phyloP scores from a whole-genome alignment of 2,797 vertebrate genomes.

The Catostomus latipinnis region DNA sequence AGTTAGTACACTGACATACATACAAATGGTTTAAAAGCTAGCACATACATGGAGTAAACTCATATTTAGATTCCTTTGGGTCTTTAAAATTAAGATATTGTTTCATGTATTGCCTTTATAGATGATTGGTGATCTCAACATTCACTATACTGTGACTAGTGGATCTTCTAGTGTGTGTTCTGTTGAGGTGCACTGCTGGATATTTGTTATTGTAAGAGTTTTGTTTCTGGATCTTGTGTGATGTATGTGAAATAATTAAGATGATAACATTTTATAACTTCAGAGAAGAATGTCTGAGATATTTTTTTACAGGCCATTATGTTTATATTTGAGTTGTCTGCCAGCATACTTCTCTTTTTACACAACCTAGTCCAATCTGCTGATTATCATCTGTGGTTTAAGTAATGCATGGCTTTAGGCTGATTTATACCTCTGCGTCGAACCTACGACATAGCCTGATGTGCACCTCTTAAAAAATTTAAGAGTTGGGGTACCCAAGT shows the following conservation, averaged over 20 bases:
- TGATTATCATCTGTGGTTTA: conserved; percentile 53
- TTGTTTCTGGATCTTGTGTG: conserved; percentile 42
- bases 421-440: too few relatives aligned
- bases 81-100: too few relatives aligned
- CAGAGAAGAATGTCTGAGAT: conserved; percentile 34
- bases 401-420: conserved; percentile 53
- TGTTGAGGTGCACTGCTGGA: conserved; percentile 10
- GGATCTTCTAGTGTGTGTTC: conserved; percentile 33
- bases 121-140: too few relatives aligned
- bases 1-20: too few relatives aligned
- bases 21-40: too few relatives aligned
- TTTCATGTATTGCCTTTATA: too few relatives aligned
- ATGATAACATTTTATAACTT: conserved; percentile 37
- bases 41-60: too few relatives aligned
- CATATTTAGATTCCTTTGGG: too few relatives aligned
- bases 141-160: neutral
- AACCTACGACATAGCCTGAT: too few relatives aligned
- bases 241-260: conserved; percentile 27
- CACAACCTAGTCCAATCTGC: conserved; percentile 45
- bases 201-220: conserved; percentile 17
- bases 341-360: conserved; percentile 33
- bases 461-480: too few relatives aligned
- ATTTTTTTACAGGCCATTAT: conserved; percentile 8
- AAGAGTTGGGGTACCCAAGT: too few relatives aligned
- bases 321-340: conserved; percentile 10